These are phyloP conservation scores for Dasypogon diadema DNA, from an alignment of 2,888 invertebrate species.

Conservation along the genomic window DNA sequence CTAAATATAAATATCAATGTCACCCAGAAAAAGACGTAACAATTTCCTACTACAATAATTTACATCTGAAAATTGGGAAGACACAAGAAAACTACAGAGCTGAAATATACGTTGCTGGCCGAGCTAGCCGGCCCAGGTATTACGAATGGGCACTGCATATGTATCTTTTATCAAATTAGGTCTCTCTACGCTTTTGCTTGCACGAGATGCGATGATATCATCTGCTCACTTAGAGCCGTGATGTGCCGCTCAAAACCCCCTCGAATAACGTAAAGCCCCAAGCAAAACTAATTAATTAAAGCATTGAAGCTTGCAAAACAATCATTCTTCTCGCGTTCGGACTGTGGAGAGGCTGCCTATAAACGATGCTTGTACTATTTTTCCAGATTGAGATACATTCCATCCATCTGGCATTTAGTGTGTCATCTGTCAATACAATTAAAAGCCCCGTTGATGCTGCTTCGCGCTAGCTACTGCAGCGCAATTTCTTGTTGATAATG, in stretches of 20 bases:
- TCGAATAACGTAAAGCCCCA: background rate
- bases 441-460: background rate
- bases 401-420: background rate
- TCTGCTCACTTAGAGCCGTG: background rate
- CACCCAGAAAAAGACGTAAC: background rate
- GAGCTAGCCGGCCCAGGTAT: background rate
- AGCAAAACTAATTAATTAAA: slow-evolving; percentile 34
- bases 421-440: background rate
- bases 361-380: background rate
- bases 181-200: background rate
- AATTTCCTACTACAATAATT: background rate
- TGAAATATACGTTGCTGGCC: background rate
- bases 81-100: background rate
- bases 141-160: background rate
- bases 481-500: no score
- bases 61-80: background rate
- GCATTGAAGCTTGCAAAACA: slow-evolving; percentile 40
- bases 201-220: slow-evolving; percentile 23
- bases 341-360: background rate
- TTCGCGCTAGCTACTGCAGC: no score
- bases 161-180: slow-evolving; percentile 33
- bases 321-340: background rate
- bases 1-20: slow-evolving; percentile 31
- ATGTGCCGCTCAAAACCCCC: background rate
- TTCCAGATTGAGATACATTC: background rate